Percentiles rank a stretch among this genome's conserved stretches.
Conservation (phyloP, 2,797 vertebrate genomes). For the Anguilla pacifica region DNA sequence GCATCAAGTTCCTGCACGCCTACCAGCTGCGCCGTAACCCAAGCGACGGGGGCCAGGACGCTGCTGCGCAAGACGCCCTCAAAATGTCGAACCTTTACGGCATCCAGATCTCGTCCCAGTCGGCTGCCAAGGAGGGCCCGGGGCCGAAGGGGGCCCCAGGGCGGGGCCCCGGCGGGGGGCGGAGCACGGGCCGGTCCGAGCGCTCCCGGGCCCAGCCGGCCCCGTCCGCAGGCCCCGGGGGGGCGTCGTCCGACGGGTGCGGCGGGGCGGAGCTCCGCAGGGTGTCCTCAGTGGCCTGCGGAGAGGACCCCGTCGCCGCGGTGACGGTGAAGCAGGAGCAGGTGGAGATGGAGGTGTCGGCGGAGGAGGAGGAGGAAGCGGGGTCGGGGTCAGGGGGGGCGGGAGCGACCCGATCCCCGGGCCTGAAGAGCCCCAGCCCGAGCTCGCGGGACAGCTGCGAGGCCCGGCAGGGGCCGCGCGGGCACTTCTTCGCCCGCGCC, state of each 20-base stretch:
- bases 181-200: constrained; percentile 60
- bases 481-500: constrained; percentile 88
- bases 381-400: constrained; percentile 69
- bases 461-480: constrained; percentile 79
- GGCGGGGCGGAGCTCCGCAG: constrained; percentile 59
- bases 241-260: constrained; percentile 70
- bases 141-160: constrained; percentile 67
- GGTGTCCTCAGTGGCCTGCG: constrained; percentile 54
- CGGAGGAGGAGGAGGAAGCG: constrained; percentile 70
- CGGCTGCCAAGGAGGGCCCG: constrained; percentile 74
- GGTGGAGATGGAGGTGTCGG: constrained; percentile 72
- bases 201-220: constrained; percentile 78
- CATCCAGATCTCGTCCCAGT: constrained; percentile 94
- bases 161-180: constrained; percentile 50
- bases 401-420: constrained; percentile 50
- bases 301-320: constrained; percentile 68
- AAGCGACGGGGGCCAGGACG: constrained; percentile 70
- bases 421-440: constrained; percentile 65
- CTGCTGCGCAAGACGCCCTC: constrained; percentile 65
- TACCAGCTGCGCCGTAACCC: constrained; percentile 87
- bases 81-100: constrained; percentile 95
- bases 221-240: constrained; percentile 80
- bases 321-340: constrained; percentile 86
- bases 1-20: constrained; percentile 92
- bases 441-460: constrained; percentile 79